These are phyloP conservation scores for Thereuonema tuberculata DNA, from an alignment of 1,140 invertebrate species.

Conservation along the genomic window DNA sequence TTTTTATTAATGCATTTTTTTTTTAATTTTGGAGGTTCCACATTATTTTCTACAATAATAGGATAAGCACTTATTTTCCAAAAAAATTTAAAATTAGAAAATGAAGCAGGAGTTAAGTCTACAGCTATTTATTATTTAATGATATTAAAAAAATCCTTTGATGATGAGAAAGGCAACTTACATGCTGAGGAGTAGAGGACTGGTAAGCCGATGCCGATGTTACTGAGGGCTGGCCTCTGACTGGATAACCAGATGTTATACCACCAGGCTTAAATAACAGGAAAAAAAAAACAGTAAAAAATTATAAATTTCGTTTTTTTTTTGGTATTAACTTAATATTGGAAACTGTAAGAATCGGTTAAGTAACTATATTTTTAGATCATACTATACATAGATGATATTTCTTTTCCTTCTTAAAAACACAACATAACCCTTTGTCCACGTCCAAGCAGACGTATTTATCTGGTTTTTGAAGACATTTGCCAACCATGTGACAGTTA, in stretches of 20 bases:
- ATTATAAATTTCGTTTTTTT: background rate
- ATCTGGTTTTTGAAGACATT: no score
- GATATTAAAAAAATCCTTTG: background rate
- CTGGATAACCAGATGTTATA: constrained; percentile 42
- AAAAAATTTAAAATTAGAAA: background rate
- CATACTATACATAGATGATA: no score
- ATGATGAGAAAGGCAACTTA: background rate
- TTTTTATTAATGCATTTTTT: no score
- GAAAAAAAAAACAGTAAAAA: background rate
- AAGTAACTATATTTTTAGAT: background rate
- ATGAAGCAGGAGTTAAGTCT: background rate
- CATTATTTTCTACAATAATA: background rate
- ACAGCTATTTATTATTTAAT: background rate
- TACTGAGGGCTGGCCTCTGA: constrained; percentile 22
- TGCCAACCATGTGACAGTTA: no score
- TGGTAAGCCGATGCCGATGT: background rate
- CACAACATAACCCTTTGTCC: no score
- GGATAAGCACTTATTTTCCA: background rate
- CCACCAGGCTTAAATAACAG: constrained; percentile 32
- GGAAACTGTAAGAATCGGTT: no score
- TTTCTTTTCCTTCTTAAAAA: no score
- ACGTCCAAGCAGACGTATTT: no score
- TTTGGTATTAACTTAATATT: no score
- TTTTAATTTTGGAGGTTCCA: background rate
- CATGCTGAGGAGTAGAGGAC: background rate